These are phyloP conservation scores for Aleiodes sp. DNA, from an alignment of 1,140 invertebrate genomes.

Conservation along the genomic window DNA sequence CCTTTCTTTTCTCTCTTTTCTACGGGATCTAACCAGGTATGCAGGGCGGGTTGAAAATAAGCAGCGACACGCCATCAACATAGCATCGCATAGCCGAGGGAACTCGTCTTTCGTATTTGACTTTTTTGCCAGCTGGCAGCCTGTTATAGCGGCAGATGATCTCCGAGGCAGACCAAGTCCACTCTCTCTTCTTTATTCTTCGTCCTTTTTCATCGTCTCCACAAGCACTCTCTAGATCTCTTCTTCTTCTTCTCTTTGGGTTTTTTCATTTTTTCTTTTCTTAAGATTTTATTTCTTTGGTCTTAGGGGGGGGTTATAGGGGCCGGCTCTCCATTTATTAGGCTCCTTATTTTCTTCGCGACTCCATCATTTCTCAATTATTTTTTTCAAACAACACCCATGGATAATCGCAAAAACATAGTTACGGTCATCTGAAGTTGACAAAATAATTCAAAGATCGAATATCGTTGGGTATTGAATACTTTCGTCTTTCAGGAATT, in stretches of 20 bases:
- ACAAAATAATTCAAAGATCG: too few species aligned
- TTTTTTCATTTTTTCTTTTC: conserved; percentile 21
- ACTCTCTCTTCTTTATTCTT: conserved; percentile 38
- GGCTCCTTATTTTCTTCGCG: conserved; percentile 50
- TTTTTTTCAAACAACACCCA: too few species aligned
- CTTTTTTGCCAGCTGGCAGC: conserved; percentile 66
- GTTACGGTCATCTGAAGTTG: too few species aligned
- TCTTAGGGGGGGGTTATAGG: conserved; percentile 30
- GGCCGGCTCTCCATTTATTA: conserved; percentile 53
- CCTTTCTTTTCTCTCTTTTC: conserved; percentile 24
- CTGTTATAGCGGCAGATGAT: conserved; percentile 65
- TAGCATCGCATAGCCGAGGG: conserved; percentile 60
- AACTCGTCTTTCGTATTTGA: conserved; percentile 56
- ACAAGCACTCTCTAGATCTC: conserved; percentile 18
- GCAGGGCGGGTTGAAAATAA: conserved; percentile 60
- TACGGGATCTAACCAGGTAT: conserved; percentile 31
- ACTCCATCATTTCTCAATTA: conserved; percentile 53
- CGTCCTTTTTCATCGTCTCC: conserved; percentile 35
- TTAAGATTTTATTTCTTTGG: conserved; percentile 26
- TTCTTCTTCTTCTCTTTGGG: conserved; percentile 21
- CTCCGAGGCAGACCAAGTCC: conserved; percentile 53
- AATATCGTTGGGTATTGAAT: conserved; percentile 21
- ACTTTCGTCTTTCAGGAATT: conserved; percentile 23
- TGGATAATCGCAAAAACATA: conserved; percentile 56
- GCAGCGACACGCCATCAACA: conserved; percentile 65